Conservation (phyloP, 64 coral and sea anemone genomes). For the Montipora efflorescens region DNA sequence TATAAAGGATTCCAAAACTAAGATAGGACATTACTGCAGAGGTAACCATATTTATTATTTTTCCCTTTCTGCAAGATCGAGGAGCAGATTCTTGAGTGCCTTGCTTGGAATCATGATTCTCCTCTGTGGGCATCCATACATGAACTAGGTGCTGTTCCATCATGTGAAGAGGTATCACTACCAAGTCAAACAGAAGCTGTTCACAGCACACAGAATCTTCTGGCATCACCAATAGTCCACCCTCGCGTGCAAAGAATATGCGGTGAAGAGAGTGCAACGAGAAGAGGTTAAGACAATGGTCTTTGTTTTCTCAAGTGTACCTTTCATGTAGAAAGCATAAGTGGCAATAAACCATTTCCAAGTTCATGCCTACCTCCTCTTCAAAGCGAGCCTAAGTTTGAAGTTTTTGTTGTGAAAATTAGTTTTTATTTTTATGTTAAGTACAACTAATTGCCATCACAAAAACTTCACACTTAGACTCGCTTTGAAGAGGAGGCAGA, state of each 20-base stretch:
- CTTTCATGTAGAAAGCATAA: not conserved
- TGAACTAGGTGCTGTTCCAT: constrained; percentile 78
- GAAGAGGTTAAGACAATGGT: constrained; percentile 63
- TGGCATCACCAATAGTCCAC: constrained; percentile 94
- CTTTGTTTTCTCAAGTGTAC: not conserved
- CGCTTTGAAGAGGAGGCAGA: too few relatives aligned
- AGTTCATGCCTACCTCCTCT: too few relatives aligned
- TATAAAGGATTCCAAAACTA: too few relatives aligned
- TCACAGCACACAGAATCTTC: constrained; percentile 69
- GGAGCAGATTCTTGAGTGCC: constrained; percentile 92
- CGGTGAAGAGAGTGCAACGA: constrained; percentile 81
- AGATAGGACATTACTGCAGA: not conserved
- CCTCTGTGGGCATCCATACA: constrained; percentile 93
- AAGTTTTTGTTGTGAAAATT: too few relatives aligned
- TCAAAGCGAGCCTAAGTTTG: too few relatives aligned
- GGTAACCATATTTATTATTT: not conserved
- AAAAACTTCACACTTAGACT: too few relatives aligned
- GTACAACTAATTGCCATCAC: too few relatives aligned
- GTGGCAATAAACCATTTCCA: too few relatives aligned
- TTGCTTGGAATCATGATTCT: constrained; percentile 91
- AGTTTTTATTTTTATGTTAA: too few relatives aligned
- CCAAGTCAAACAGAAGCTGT: constrained; percentile 81
- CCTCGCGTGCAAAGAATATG: constrained; percentile 95
- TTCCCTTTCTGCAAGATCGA: constrained; percentile 77
- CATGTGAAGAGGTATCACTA: constrained; percentile 96